Evolutionary conservation across 2,888 invertebrate genomes (phyloP).

Genomic region (Xanthorhoe designata): DNA sequence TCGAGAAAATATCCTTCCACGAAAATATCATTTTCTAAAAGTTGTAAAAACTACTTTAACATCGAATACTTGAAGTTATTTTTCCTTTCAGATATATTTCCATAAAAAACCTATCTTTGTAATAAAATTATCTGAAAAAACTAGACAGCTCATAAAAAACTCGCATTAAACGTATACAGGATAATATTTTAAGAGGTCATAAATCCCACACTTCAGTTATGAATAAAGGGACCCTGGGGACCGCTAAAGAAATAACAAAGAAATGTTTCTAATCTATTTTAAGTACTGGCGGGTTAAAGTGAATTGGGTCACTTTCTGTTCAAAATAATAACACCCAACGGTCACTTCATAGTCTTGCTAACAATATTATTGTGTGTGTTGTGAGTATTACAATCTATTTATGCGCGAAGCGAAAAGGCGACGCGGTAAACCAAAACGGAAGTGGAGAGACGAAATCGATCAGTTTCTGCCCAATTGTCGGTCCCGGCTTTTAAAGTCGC

Average conservation of each 20-base stretch:
- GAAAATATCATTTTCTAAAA: not conserved
- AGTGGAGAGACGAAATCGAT: too few relatives aligned
- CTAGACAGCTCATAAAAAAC: conserved; percentile 5
- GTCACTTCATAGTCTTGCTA: too few relatives aligned
- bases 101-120: not conserved
- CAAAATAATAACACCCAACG: not conserved
- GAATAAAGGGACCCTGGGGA: not conserved
- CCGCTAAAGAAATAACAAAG: not conserved
- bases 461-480: too few relatives aligned
- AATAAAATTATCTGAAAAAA: not conserved
- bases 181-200: conserved; percentile 1
- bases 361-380: too few relatives aligned
- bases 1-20: too few relatives aligned
- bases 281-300: not conserved
- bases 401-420: too few relatives aligned
- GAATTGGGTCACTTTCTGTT: not conserved
- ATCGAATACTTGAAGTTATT: not conserved
- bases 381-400: too few relatives aligned
- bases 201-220: conserved; percentile 1
- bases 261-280: conserved; percentile 1
- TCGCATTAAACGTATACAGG: conserved; percentile 6
- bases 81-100: not conserved
- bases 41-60: not conserved
- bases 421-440: too few relatives aligned
- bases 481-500: too few relatives aligned